A percentile compares a stretch with the other conserved stretches of the same genome.
phyloP scores from a whole-genome alignment of 2,888 invertebrate species.

The Synanthedon tipuliformis region DNA sequence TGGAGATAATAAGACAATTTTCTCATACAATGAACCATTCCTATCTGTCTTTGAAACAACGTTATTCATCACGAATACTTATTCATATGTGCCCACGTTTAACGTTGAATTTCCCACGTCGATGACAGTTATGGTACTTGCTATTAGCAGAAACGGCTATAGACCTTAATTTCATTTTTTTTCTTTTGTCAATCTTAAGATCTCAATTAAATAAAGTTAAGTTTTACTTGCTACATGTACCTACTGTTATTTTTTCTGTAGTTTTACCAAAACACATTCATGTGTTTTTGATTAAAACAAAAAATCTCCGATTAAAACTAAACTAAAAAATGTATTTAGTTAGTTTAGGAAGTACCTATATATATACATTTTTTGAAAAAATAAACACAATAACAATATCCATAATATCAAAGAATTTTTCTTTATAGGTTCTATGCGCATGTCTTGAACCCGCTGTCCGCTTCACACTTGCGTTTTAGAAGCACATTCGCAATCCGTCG shows the following conservation, averaged over 20 bases:
- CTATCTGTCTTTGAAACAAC: constrained; percentile 20
- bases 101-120: constrained; percentile 21
- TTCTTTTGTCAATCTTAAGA: neutral
- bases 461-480: constrained; percentile 8
- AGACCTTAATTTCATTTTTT: neutral
- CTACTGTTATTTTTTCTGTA: too few relatives aligned
- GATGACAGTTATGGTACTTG: constrained; percentile 9
- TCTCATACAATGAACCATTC: constrained; percentile 9
- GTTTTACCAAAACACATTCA: too few relatives aligned
- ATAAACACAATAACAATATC: neutral
- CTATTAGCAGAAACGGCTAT: too few relatives aligned
- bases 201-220: neutral
- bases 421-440: neutral
- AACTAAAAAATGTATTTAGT: too few relatives aligned
- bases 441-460: constrained; percentile 7
- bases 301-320: too few relatives aligned
- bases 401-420: too few relatives aligned
- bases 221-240: too few relatives aligned
- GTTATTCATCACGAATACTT: constrained; percentile 17
- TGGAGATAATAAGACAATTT: constrained; percentile 9
- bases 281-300: too few relatives aligned
- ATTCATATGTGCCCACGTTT: constrained; percentile 20
- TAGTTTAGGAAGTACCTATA: neutral
- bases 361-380: neutral
- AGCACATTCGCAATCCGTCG: constrained; percentile 9